Conservation (phyloP, 2,888 invertebrate genomes). For the Watsonalla binaria region DNA sequence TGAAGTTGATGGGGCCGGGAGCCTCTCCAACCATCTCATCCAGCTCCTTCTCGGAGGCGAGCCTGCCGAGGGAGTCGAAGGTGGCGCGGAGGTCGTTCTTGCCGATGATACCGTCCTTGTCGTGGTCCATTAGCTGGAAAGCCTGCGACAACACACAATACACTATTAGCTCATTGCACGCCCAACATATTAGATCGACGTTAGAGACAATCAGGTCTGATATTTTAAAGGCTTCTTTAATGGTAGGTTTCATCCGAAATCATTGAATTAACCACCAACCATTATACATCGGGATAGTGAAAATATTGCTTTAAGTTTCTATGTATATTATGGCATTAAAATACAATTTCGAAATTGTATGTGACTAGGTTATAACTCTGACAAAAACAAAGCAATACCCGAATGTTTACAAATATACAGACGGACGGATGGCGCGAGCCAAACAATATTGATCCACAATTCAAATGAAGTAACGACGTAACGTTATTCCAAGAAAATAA, state of each 20-base stretch:
- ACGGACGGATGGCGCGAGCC: slow-evolving; percentile 41
- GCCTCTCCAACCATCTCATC: slow-evolving; percentile 93
- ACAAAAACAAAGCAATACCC: slow-evolving; percentile 15
- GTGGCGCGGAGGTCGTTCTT: slow-evolving; percentile 94
- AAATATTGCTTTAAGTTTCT: background rate
- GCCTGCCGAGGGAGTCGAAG: slow-evolving; percentile 94
- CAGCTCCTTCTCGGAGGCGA: slow-evolving; percentile 93
- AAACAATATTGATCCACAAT: slow-evolving; percentile 26
- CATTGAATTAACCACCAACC: too few species aligned
- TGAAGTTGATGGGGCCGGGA: slow-evolving; percentile 96
- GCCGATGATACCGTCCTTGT: slow-evolving; percentile 94
- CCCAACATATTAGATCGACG: background rate
- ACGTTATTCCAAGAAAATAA: slow-evolving; percentile 11
- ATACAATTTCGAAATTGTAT: slow-evolving; percentile 31
- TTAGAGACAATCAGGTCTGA: too few species aligned
- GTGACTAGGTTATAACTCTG: slow-evolving; percentile 9
- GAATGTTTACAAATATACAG: slow-evolving; percentile 43
- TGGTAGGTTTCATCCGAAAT: too few species aligned
- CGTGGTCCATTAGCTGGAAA: slow-evolving; percentile 97
- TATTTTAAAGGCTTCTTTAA: too few species aligned
- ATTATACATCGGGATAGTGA: too few species aligned
- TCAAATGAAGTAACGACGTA: slow-evolving; percentile 19
- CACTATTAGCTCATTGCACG: background rate
- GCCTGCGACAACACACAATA: slow-evolving; percentile 75
- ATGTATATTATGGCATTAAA: slow-evolving; percentile 18